Conservation (phyloP, 2,797 vertebrate genomes). For the Neomorphus geoffroyi region DNA sequence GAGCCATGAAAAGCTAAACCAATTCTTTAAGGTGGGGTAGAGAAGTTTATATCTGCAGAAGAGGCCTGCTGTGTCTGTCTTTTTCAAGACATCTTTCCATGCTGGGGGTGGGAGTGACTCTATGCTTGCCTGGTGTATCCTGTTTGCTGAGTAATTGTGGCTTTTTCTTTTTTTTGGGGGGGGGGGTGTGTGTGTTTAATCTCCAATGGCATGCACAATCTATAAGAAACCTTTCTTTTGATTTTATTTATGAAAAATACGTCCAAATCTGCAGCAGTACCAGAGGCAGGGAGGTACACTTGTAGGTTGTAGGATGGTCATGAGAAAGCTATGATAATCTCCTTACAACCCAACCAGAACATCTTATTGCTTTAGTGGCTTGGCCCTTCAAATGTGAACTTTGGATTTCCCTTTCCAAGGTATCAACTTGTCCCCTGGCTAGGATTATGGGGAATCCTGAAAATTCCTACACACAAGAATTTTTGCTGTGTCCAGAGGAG, state of each 20-base stretch:
- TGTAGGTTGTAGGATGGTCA: neutral
- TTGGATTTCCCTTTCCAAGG: neutral
- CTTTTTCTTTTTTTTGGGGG: neutral
- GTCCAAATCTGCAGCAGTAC: neutral
- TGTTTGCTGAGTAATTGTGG: neutral
- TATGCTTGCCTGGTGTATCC: neutral
- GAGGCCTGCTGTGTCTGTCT: neutral
- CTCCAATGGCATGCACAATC: neutral
- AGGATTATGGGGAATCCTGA: neutral
- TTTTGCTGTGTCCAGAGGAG: neutral
- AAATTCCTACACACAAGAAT: neutral
- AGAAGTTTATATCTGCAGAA: neutral
- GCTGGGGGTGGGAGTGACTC: neutral
- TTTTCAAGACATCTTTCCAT: neutral
- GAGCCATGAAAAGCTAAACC: neutral
- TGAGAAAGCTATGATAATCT: neutral
- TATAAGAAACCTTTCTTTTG: neutral
- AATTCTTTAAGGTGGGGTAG: neutral
- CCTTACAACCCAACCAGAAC: neutral
- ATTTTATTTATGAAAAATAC: neutral
- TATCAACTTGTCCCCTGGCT: neutral
- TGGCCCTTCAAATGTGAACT: neutral
- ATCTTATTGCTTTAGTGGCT: neutral
- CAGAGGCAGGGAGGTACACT: neutral
- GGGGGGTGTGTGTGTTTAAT: too few species aligned